Percentiles rank a stretch among this genome's conserved stretches.
Conservation (phyloP, 2,888 invertebrate genomes). For the Xanthostigma xanthostigma region DNA sequence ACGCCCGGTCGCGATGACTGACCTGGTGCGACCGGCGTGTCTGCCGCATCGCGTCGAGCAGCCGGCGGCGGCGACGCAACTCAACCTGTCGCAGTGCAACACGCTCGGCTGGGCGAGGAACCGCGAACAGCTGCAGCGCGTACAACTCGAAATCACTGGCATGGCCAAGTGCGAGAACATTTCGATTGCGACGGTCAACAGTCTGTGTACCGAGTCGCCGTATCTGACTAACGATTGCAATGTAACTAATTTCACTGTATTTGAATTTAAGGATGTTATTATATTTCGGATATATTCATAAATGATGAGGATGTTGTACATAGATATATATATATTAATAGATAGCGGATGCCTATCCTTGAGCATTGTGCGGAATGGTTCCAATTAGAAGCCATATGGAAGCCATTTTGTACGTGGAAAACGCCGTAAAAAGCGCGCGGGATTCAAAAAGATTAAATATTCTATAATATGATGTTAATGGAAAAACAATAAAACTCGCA, state of each 20-base stretch:
- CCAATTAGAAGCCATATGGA: too few relatives aligned
- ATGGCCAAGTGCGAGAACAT: constrained; percentile 77
- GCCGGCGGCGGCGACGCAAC: constrained; percentile 22
- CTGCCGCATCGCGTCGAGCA: constrained; percentile 44
- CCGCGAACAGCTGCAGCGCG: constrained; percentile 65
- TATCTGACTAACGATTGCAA: constrained; percentile 70
- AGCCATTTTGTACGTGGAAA: too few relatives aligned
- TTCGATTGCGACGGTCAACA: constrained; percentile 69
- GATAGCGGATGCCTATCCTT: too few relatives aligned
- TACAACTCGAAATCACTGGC: constrained; percentile 57
- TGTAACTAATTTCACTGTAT: constrained; percentile 37
- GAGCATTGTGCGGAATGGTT: too few relatives aligned
- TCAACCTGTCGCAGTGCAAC: constrained; percentile 46
- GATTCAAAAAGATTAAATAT: too few relatives aligned
- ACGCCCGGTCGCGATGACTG: constrained; percentile 56
- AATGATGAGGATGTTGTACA: too few relatives aligned
- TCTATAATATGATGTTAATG: too few relatives aligned
- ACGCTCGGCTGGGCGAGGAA: constrained; percentile 78
- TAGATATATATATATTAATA: too few relatives aligned
- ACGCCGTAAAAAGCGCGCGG: too few relatives aligned
- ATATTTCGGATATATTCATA: too few relatives aligned
- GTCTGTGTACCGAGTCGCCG: constrained; percentile 67
- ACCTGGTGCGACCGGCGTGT: constrained; percentile 73
- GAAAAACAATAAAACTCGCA: too few relatives aligned
- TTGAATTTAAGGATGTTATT: too few relatives aligned